phyloP scores from a whole-genome alignment of 2,797 vertebrate genomes.

The Dromococcyx pavoninus region DNA sequence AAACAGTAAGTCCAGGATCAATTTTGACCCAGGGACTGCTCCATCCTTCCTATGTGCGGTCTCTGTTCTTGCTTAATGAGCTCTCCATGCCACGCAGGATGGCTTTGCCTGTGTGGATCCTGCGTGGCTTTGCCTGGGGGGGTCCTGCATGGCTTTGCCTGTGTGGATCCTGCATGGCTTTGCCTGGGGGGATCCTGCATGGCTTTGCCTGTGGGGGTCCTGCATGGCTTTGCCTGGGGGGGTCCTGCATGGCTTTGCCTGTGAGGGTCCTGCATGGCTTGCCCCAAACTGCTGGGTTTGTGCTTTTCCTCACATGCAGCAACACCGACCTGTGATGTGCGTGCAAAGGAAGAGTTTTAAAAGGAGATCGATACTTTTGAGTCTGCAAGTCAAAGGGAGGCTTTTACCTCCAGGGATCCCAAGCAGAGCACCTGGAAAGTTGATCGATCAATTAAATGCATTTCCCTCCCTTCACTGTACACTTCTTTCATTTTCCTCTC shows the following conservation, averaged over 20 bases:
- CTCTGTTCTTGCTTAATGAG: neutral
- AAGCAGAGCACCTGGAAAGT: constrained; percentile 18
- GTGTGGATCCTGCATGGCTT: too few species aligned
- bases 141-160: too few species aligned
- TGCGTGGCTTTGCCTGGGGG: too few species aligned
- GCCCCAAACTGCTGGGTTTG: neutral
- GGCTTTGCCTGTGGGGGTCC: too few species aligned
- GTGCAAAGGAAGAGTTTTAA: neutral
- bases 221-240: too few species aligned
- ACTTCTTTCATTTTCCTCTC: neutral
- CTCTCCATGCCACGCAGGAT: neutral
- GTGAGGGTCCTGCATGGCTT: too few species aligned
- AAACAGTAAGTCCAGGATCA: neutral
- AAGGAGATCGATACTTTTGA: neutral
- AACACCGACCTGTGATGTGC: neutral
- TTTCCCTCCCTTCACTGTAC: neutral
- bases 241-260: too few species aligned
- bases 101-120: neutral
- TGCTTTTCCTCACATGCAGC: neutral
- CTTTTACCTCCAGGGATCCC: neutral
- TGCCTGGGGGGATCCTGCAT: too few species aligned
- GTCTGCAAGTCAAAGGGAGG: neutral
- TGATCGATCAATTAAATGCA: neutral
- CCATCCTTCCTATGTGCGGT: neutral
- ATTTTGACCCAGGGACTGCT: neutral